Percentiles rank a stretch among this genome's conserved stretches.
Evolutionary conservation across 2,888 invertebrate genomes (phyloP).

Genomic region (Lycocerus yunnanus): DNA sequence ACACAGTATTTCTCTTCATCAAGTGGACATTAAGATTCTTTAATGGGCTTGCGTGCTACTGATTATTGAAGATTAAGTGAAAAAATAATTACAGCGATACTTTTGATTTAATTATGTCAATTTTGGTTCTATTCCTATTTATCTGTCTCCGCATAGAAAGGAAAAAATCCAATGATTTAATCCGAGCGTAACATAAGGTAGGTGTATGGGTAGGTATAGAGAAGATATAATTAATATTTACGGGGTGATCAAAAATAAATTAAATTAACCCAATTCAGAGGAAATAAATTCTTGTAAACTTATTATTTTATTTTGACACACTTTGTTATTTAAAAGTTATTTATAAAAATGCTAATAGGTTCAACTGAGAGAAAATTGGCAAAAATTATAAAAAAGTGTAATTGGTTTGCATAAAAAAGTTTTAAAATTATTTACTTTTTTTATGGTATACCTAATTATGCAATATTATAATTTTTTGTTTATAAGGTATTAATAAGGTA

Average conservation of each 20-base stretch:
- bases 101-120: background rate
- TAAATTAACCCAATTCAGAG: background rate
- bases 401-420: background rate
- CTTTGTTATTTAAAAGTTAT: background rate
- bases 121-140: background rate
- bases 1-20: background rate
- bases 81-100: background rate
- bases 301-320: background rate
- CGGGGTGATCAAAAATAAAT: background rate
- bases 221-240: background rate
- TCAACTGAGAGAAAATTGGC: background rate
- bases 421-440: background rate
- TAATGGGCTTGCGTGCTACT: background rate
- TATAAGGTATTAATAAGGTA: slow-evolving; percentile 15
- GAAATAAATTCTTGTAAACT: background rate
- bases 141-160: background rate
- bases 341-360: background rate
- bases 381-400: background rate
- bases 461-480: background rate
- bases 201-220: background rate
- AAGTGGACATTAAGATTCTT: background rate
- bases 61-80: background rate
- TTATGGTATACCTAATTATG: background rate
- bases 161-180: background rate
- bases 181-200: no score